Evolutionary conservation across 2,797 vertebrate genomes (phyloP).

Genomic region (Melanotaenia trifasciata): DNA sequence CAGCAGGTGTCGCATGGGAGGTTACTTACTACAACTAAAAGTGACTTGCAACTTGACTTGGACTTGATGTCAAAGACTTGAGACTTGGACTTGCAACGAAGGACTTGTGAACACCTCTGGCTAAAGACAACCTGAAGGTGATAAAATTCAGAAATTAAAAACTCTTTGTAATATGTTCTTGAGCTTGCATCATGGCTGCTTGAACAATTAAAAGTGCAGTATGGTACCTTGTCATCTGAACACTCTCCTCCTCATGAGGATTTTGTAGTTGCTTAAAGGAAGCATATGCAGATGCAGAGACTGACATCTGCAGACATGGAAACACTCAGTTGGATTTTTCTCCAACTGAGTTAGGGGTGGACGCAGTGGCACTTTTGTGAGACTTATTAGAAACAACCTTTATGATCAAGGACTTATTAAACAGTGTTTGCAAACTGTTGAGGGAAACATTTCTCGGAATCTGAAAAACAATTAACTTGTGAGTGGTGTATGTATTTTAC

Average conservation of each 20-base stretch:
- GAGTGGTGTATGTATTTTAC: neutral
- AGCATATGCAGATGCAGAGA: neutral
- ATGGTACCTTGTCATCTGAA: neutral
- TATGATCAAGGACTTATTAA: too few relatives aligned
- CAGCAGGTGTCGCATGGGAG: too few relatives aligned
- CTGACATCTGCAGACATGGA: neutral
- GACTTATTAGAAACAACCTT: neutral
- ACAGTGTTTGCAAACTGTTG: neutral
- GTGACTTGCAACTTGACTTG: too few relatives aligned
- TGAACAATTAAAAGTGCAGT: neutral
- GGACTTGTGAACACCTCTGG: too few relatives aligned
- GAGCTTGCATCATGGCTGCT: neutral
- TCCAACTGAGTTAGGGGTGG: too few relatives aligned
- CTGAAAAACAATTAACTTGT: neutral
- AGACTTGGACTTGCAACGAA: too few relatives aligned
- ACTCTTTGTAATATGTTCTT: neutral
- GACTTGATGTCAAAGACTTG: too few relatives aligned
- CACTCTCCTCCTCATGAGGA: too few relatives aligned
- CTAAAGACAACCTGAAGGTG: neutral
- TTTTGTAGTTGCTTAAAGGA: neutral
- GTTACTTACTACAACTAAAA: too few relatives aligned
- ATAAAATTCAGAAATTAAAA: neutral
- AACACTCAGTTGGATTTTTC: too few relatives aligned
- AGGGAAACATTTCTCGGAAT: neutral
- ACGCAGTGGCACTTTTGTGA: neutral